A percentile compares a stretch with the other conserved stretches of the same genome.
These are phyloP conservation scores for Nyleta sp. DNA, from an alignment of 2,888 invertebrate genomes.

Conservation along the genomic window DNA sequence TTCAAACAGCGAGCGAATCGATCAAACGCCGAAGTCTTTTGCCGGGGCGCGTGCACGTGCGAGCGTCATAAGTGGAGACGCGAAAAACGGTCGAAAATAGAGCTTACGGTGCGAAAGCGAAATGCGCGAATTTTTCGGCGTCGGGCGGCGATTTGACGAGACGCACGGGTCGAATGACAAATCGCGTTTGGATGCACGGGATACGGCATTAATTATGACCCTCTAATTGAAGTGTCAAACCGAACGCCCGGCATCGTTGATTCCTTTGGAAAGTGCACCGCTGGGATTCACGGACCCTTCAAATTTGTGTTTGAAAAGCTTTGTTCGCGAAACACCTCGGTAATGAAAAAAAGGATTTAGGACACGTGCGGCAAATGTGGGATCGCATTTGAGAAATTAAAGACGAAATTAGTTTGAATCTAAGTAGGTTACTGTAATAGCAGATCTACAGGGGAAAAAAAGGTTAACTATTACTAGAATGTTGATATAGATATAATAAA, in stretches of 20 bases:
- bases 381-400: constrained; percentile 18
- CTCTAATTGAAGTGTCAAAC: constrained; percentile 49
- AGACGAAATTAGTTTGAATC: too few species aligned
- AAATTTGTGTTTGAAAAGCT: constrained; percentile 31
- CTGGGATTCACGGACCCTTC: constrained; percentile 30
- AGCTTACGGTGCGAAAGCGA: neutral
- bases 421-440: too few species aligned
- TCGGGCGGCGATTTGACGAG: constrained; percentile 1
- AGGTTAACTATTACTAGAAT: too few species aligned
- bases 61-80: constrained; percentile 35
- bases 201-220: constrained; percentile 40
- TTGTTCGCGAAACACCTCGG: constrained; percentile 46
- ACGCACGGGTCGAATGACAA: constrained; percentile 10
- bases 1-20: constrained; percentile 52
- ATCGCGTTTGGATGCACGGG: constrained; percentile 17
- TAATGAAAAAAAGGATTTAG: constrained; percentile 53
- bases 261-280: constrained; percentile 18
- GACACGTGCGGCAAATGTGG: constrained; percentile 37
- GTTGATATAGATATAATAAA: too few species aligned
- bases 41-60: constrained; percentile 39
- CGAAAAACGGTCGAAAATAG: constrained; percentile 36
- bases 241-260: constrained; percentile 9
- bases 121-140: constrained; percentile 4
- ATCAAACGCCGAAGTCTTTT: constrained; percentile 45
- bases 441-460: too few species aligned